Conservation (phyloP, 2,888 invertebrate genomes). For the Leucozona laternaria region DNA sequence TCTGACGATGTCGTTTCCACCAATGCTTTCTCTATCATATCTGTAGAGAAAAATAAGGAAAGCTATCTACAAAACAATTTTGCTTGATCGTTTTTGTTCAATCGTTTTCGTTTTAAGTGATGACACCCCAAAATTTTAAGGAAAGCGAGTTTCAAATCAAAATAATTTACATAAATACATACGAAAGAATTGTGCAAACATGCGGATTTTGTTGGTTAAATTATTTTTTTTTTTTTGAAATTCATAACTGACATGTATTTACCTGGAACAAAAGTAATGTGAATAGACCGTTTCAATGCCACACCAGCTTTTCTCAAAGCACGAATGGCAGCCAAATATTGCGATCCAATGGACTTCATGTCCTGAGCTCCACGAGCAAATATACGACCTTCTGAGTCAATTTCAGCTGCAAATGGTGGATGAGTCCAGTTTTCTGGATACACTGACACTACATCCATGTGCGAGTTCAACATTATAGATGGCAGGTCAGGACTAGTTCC, state of each 20-base stretch:
- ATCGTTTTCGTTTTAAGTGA: no score
- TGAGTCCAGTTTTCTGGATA: conserved; percentile 94
- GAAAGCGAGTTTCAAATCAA: no score
- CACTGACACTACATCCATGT: conserved; percentile 98
- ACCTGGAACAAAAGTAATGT: conserved; percentile 89
- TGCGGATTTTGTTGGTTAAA: no score
- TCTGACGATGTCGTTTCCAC: no score
- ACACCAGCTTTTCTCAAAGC: conserved; percentile 85
- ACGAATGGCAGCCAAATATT: conserved; percentile 90
- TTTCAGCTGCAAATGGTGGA: conserved; percentile 93
- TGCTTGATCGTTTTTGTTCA: no score
- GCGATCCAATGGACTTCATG: conserved; percentile 93
- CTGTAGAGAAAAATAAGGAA: no score
- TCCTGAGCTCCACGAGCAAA: conserved; percentile 94
- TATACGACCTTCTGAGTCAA: conserved; percentile 93
- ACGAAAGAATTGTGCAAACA: no score
- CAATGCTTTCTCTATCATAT: no score
- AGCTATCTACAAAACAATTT: no score
- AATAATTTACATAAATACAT: no score
- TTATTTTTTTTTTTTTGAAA: no score
- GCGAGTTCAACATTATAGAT: conserved; percentile 92
- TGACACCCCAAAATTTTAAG: no score
- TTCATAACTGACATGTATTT: conserved; percentile 79
- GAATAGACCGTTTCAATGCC: conserved; percentile 87
- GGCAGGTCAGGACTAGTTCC: conserved; percentile 90